Evolutionary conservation across 37 sponge, comb jelly and placozoan genomes (phyloP), one percentile per base, ranked within the genome.

Genomic region (Corticium candelabrum): DNA sequence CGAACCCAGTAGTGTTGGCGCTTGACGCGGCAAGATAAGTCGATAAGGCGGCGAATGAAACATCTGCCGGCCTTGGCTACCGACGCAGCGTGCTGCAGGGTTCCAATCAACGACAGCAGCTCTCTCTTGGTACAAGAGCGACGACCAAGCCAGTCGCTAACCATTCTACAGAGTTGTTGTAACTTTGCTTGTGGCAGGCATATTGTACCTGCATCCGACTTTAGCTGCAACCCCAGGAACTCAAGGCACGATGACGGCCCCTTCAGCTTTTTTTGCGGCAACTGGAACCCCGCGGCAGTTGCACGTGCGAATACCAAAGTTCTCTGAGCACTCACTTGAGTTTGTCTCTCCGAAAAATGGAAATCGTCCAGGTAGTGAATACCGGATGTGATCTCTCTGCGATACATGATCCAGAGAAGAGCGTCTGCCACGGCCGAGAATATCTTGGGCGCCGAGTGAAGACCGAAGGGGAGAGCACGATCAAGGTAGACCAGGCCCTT

Each of bases 391-490:
- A 62, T 35, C 38, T 69, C 72, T 1, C 35, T 43, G 34, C n/a
- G 11, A 31, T 15, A 36, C 62, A 81, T 40, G 2, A 74, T 40
- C 82, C 82, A 82, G 27, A 30, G 68, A 5, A 50, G 68, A 27
- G 82, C 68, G 3, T 83, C 78, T 4, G 84, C 74, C 37, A 77
- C 43, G 29, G 78, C 71, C 29, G 40, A 39, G 31, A 83, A 83
- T 15, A 77, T 36, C 31, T 67, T 11, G 39, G 74, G 82, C 37
- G 75, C 74, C 35, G 84, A 80, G 4, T 36, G 40, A 3, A 73
- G 35, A 0, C 50, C 74, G 40, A 80, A 80, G n/a, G 81, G 81
- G 21, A 83, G 73, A 1, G 34, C 40, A 37, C 39, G 77, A 34
- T 83, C 84, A 2, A 77, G 56, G 73, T 68, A 68, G 35, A 83